A percentile compares a stretch with the other conserved stretches of the same genome.
Evolutionary conservation across 1,140 invertebrate species (phyloP).

Genomic region (Drosophila ambigua): DNA sequence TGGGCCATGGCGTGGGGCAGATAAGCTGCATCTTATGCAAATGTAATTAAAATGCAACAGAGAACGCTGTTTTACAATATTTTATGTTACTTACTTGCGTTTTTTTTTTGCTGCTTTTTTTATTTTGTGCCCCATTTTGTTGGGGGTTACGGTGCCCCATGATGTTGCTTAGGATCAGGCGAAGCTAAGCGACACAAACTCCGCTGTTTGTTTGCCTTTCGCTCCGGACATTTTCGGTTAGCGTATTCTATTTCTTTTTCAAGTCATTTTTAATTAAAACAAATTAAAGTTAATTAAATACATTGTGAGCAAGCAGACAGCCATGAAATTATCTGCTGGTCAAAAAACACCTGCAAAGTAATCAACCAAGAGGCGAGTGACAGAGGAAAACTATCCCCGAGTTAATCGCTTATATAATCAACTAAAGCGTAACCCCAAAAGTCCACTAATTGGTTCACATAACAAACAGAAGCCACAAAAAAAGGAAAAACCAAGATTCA

Average conservation of each 20-base stretch:
- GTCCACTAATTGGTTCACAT: conserved; percentile 46
- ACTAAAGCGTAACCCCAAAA: conserved; percentile 25
- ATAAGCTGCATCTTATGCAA: conserved; percentile 66
- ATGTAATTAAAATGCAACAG: conserved; percentile 65
- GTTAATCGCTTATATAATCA: conserved; percentile 14
- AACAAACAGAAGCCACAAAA: conserved; percentile 31
- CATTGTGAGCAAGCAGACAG: conserved; percentile 16
- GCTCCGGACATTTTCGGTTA: conserved; percentile 11
- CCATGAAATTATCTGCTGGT: conserved; percentile 15
- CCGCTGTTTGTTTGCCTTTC: conserved; percentile 6
- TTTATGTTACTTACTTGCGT: conserved; percentile 36
- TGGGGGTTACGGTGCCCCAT: conserved; percentile 9
- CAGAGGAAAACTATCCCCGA: not conserved
- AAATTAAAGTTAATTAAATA: conserved; percentile 65
- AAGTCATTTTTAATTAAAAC: conserved; percentile 50
- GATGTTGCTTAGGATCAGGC: conserved; percentile 38
- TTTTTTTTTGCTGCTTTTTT: conserved; percentile 21
- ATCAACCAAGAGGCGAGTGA: conserved; percentile 1
- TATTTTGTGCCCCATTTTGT: conserved; percentile 8
- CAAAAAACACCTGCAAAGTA: conserved; percentile 2
- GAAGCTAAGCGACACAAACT: conserved; percentile 28
- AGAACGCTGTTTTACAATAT: conserved; percentile 61
- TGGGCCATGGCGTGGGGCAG: conserved; percentile 45
- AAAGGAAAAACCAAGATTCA: conserved; percentile 29
- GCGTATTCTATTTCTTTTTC: conserved; percentile 34